Base-by-base conservation (phyloP, 2,797 vertebrate genomes). In the Megaceryle alcyon region DNA sequence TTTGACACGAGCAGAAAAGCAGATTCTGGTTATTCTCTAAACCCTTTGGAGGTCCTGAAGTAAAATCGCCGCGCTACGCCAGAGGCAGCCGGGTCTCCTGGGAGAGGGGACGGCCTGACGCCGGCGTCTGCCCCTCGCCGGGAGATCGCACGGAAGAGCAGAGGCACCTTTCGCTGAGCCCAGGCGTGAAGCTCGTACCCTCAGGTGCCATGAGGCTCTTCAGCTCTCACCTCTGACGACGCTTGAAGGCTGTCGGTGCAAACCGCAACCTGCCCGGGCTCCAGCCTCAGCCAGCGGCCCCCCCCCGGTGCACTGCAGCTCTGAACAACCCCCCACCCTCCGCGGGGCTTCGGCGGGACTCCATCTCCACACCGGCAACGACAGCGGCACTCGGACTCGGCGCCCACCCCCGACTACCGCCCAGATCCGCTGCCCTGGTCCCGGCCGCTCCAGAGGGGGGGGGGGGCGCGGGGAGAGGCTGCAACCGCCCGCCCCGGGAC, bases 21-120 rank as follows among this genome's bases (percentile, higher is more conserved):
- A 5, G 4, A 25, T 1, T 8, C 16, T 4, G 31, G 39, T 11
- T 39, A 7, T 31, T 13, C 12, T 2, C 73, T 6, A 23, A 66
- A n/a, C 54, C n/a, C 35, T 19, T n/a, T 8, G 0, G 16, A 1
- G 3, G 14, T 19, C 22, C 61, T 6, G 18, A 64, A 19, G 26
- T 3, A 5, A 26, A 60, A 26, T 1, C 0, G 33, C 48, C 4
- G 5, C 53, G 21, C 7, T 3, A 3, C 2, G 1, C 22, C 64
- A 2, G n/a, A 11, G 35, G 9, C 31, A 4, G 14, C 9, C 35
- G 37, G 48, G 31, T 14, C 3, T 25, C 13, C 73, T 6, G 46
- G 0, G 22, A 29, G 22, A 23, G 61, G n/a, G 14, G 20, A 9
- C 12, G 25, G 56, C 13, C n/a, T 9, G 21, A 14, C 20, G 12